phyloP scores from a whole-genome alignment of 2,113 vertebrate species.

The Nannospalax galili region DNA sequence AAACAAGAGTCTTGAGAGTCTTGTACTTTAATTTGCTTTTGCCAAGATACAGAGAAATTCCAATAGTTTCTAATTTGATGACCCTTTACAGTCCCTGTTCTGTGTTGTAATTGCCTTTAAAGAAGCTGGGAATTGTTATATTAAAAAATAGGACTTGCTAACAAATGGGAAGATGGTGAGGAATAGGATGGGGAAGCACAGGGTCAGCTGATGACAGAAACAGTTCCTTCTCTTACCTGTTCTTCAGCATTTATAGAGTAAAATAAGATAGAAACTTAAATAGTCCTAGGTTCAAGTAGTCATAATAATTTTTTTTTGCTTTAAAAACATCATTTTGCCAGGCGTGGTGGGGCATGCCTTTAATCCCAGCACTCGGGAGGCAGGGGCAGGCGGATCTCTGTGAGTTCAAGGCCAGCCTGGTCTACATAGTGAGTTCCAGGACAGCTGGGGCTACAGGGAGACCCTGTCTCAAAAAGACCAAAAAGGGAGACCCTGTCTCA shows the following conservation, averaged over 20 bases:
- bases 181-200: background rate
- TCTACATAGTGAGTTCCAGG: no score
- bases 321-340: no score
- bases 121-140: slow-evolving; percentile 25
- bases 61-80: slow-evolving; percentile 53
- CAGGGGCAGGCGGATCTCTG: no score
- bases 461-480: no score
- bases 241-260: background rate
- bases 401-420: no score
- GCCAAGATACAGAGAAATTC: slow-evolving; percentile 32
- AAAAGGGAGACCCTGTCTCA: no score
- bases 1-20: slow-evolving; percentile 55
- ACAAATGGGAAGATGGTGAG: slow-evolving; percentile 14
- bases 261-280: slow-evolving; percentile 17
- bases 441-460: no score
- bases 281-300: background rate
- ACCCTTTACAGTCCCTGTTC: background rate
- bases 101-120: slow-evolving; percentile 4
- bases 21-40: slow-evolving; percentile 56
- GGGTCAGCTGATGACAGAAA: background rate
- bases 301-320: no score
- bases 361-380: no score
- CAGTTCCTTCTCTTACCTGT: background rate
- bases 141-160: slow-evolving; percentile 47
- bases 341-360: no score